These are phyloP conservation scores for Oopsacas minuta DNA, from an alignment of 37 sponge, comb jelly and placozoan species.

Conservation along the genomic window DNA sequence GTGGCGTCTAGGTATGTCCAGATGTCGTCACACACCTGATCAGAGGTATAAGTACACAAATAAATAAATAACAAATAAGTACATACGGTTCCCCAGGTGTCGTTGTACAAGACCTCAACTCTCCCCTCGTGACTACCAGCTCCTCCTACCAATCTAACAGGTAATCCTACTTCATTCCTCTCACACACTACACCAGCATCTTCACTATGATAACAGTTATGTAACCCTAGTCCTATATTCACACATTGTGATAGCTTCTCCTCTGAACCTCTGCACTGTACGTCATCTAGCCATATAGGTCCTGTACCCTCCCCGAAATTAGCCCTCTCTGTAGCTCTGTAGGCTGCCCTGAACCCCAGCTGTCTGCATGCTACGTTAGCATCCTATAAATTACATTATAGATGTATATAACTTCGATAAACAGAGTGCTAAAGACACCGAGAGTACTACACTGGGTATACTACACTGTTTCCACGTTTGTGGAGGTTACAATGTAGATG, in stretches of 20 bases:
- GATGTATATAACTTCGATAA: too few relatives aligned
- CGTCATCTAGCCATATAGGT: not conserved
- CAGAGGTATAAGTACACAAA: not conserved
- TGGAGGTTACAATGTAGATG: too few relatives aligned
- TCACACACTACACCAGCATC: conserved; percentile 3
- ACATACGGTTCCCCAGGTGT: conserved; percentile 10
- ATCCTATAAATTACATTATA: too few relatives aligned
- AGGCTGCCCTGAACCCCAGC: not conserved
- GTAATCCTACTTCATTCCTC: not conserved
- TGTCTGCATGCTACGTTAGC: not conserved
- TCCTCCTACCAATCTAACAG: not conserved
- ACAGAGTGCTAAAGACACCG: too few relatives aligned
- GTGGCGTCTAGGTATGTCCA: conserved; percentile 30
- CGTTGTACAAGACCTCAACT: not conserved
- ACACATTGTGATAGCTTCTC: not conserved
- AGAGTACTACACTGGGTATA: too few relatives aligned
- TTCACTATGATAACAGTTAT: not conserved
- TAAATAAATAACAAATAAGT: not conserved
- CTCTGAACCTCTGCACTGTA: not conserved
- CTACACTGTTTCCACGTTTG: too few relatives aligned
- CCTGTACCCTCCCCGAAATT: not conserved
- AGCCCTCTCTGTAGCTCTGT: not conserved
- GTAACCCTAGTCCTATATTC: not conserved
- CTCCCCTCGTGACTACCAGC: not conserved
- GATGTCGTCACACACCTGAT: conserved; percentile 28